Evolutionary conservation across 2,797 vertebrate genomes (phyloP), one percentile per base, ranked within the genome.

Genomic region (Molossus molossus): DNA sequence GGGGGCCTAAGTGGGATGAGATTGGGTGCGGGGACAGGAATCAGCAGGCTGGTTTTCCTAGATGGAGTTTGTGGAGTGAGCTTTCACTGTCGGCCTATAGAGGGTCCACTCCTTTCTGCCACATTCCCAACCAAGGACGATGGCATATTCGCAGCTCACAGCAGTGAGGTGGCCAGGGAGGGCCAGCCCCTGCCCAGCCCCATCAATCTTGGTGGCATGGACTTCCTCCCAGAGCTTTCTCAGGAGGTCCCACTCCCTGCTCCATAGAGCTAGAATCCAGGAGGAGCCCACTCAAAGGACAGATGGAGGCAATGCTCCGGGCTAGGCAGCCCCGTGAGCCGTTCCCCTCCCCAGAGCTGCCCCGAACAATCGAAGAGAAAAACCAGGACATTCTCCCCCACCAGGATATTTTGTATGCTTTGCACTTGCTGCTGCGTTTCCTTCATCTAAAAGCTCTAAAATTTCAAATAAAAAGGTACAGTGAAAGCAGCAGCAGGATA

Each of bases 361-460:
- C 65, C 5, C 18, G 72, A 87, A 97, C 93, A 96, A 95, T 92
- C 29, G 45, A 76, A 87, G 48, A 89, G 89, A 91, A 91, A 96
- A 98, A 97, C 50, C 92, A 86, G 97, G 97, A 97, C 97, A 95
- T 83, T 93, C 77, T 94, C 95, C 83, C 94, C 95, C 88, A 96
- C 89, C 89, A 95, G 96, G 83, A 67, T 89, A 93, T 95, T 98
- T 94, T 97, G 96, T 97, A 96, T 97, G 97, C 95, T 95, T 80
- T 89, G 92, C 88, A 79, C 95, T 97, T 92, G 91, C 94, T 97
- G 96, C 95, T 94, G 94, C 5, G 23, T 90, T 90, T 70, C 94
- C 97, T 97, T 97, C 95, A 86, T 97, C 96, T 95, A 90, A 96
- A 94, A 96, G 94, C 97, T 97, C 97, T 96, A 95, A 97, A 97